Evolutionary conservation across 2,113 vertebrate species (phyloP).

Genomic region (Naja naja): DNA sequence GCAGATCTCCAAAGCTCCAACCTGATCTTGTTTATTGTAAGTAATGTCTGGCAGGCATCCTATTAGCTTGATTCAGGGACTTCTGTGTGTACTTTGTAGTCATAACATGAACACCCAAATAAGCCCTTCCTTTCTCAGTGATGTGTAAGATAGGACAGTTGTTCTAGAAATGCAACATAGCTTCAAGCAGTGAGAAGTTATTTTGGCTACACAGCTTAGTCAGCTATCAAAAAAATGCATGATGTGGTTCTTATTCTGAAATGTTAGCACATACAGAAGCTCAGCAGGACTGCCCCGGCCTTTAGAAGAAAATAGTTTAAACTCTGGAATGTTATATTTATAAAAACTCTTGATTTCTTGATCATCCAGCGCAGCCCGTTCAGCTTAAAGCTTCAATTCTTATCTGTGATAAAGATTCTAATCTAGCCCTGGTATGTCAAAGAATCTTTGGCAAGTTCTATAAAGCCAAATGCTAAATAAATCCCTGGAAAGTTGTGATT

Average conservation of each 20-base stretch:
- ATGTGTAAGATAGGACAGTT: not conserved
- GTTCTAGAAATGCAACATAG: not conserved
- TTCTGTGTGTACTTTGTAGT: not conserved
- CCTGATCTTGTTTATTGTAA: not conserved
- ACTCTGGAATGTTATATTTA: not conserved
- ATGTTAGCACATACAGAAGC: not conserved
- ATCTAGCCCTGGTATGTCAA: not conserved
- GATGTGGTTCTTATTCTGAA: not conserved
- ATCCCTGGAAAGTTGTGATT: not conserved
- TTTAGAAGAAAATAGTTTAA: not conserved
- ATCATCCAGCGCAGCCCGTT: not conserved
- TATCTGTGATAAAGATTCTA: not conserved
- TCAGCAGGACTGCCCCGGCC: accelerated
- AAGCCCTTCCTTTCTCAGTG: not conserved
- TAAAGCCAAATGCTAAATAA: not conserved
- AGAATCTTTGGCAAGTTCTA: not conserved
- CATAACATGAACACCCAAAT: not conserved
- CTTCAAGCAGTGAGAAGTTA: not conserved
- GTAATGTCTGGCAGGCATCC: not conserved
- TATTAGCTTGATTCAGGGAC: not conserved
- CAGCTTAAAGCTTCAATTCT: not conserved
- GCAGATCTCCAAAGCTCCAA: not conserved
- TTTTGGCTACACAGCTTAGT: not conserved
- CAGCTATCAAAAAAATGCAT: not conserved
- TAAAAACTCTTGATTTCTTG: not conserved